A percentile compares a stretch with the other conserved stretches of the same genome.
Evolutionary conservation across 2,797 vertebrate genomes (phyloP).

Genomic region (Manis crassicaudata): DNA sequence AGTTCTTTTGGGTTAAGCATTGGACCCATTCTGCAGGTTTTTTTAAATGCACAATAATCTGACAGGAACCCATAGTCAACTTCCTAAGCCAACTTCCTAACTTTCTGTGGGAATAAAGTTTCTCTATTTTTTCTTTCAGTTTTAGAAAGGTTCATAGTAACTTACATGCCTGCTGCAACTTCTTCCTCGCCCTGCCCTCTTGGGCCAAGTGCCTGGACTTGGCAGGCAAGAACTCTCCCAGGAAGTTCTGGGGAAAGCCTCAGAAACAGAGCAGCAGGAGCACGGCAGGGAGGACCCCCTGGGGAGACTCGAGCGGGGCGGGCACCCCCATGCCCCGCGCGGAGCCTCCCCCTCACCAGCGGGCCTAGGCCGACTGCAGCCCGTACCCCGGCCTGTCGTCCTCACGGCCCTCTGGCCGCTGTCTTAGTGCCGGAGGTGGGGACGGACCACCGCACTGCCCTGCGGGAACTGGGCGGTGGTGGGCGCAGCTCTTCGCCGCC

Average conservation of each 20-base stretch:
- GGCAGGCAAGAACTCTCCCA: neutral
- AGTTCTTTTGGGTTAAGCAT: neutral
- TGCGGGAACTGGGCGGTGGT: neutral
- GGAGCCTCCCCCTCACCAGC: too few species aligned
- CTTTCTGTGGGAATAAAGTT: neutral
- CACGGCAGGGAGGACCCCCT: too few species aligned
- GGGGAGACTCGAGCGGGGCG: neutral
- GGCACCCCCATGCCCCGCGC: neutral
- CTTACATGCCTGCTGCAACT: neutral
- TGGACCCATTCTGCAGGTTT: neutral
- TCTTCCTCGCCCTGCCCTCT: neutral
- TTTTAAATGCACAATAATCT: neutral
- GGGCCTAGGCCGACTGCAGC: neutral
- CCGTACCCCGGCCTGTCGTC: neutral
- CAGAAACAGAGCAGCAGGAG: neutral
- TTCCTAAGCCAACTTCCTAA: too few species aligned
- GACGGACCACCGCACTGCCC: rapidly evolving
- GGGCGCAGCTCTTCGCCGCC: neutral
- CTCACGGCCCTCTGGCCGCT: too few species aligned
- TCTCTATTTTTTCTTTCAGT: neutral
- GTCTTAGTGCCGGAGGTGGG: rapidly evolving
- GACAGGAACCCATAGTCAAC: neutral
- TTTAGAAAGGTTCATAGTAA: neutral
- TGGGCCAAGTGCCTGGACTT: neutral
- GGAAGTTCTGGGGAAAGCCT: neutral